Conservation (phyloP, 2,797 vertebrate genomes). For the Hemitrygon akajei region DNA sequence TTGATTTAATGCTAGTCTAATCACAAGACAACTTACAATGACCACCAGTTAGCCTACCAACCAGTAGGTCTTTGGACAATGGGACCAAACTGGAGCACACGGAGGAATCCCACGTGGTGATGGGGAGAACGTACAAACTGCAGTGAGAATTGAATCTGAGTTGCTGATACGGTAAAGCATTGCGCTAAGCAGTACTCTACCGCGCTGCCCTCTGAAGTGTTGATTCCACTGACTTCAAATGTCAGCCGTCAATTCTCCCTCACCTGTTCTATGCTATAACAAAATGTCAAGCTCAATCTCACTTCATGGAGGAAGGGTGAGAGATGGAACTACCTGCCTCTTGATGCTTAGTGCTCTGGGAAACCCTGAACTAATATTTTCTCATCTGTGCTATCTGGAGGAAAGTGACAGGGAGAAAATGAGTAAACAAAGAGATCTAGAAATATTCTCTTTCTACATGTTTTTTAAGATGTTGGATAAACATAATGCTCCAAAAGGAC, state of each 20-base stretch:
- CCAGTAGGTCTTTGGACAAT: no score
- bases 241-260: neutral
- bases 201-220: no score
- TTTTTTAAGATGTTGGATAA: neutral
- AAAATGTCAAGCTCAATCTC: neutral
- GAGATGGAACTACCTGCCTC: neutral
- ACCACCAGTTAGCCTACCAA: no score
- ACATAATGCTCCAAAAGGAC: neutral
- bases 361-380: neutral
- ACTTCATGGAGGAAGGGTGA: neutral
- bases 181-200: no score
- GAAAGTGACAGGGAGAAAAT: neutral
- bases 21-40: no score
- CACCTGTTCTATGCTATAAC: neutral
- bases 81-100: no score
- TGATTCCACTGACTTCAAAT: neutral
- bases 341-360: neutral
- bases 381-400: neutral
- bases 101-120: no score
- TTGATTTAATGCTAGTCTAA: no score
- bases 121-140: no score
- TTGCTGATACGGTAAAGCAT: no score
- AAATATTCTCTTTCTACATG: neutral
- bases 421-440: neutral
- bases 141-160: no score